A percentile compares a stretch with the other conserved stretches of the same genome.
These are phyloP conservation scores for Schizaphis graminum DNA, from an alignment of 2,888 invertebrate species.

Conservation along the genomic window DNA sequence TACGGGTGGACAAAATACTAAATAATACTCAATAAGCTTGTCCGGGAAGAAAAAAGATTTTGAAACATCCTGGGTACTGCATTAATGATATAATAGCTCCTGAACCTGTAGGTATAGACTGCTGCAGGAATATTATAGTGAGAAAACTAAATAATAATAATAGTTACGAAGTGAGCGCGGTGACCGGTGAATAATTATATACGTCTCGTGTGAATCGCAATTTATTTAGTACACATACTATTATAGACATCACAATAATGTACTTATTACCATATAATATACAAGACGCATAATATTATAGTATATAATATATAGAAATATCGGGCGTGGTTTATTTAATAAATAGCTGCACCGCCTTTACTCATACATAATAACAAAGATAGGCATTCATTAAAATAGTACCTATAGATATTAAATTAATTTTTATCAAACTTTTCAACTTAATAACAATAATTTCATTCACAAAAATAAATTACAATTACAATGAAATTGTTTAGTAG, in stretches of 20 bases:
- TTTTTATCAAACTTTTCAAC: neutral
- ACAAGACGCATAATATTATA: neutral
- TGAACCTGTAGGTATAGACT: neutral
- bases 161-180: neutral
- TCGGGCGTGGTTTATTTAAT: neutral
- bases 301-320: neutral
- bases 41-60: neutral
- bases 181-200: conserved; percentile 7
- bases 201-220: conserved; percentile 32
- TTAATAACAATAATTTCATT: neutral
- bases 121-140: neutral
- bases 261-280: neutral
- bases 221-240: neutral
- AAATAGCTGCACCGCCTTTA: neutral
- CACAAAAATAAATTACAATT: no score
- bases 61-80: neutral
- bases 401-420: neutral
- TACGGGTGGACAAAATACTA: neutral
- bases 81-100: neutral
- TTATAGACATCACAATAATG: neutral
- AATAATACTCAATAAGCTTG: conserved; percentile 3
- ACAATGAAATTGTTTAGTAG: no score
- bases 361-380: neutral
- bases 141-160: conserved; percentile 36
- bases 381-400: neutral